A percentile compares a stretch with the other conserved stretches of the same genome.
These are phyloP conservation scores for Chorisops tibialis DNA, from an alignment of 2,888 invertebrate species.

Conservation along the genomic window DNA sequence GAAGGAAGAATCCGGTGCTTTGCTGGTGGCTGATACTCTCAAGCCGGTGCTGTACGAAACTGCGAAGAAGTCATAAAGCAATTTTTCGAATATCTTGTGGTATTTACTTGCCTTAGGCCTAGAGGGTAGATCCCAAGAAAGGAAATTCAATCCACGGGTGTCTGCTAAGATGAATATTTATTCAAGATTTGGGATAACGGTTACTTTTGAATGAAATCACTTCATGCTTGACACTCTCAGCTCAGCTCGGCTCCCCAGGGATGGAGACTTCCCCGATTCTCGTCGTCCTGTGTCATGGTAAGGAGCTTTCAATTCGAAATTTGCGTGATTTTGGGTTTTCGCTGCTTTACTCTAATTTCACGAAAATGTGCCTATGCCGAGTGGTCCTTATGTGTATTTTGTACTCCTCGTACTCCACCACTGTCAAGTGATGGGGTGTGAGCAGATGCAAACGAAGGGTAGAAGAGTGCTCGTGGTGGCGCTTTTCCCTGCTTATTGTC, in stretches of 20 bases:
- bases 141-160: conserved; percentile 3
- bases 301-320: neutral
- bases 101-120: conserved; percentile 11
- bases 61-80: conserved; percentile 20
- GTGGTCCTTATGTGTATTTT: too few relatives aligned
- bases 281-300: too few relatives aligned
- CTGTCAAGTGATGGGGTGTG: too few relatives aligned
- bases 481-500: conserved; percentile 2
- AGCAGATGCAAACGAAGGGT: too few relatives aligned
- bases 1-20: too few relatives aligned
- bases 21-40: too few relatives aligned
- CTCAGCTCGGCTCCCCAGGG: neutral
- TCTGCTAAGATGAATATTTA: conserved; percentile 3
- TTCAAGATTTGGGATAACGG: conserved; percentile 3
- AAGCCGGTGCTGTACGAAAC: conserved; percentile 8
- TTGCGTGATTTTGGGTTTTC: neutral
- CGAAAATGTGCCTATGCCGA: too few relatives aligned
- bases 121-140: neutral
- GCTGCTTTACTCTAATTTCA: neutral
- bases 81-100: conserved; percentile 18
- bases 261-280: neutral
- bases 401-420: too few relatives aligned
- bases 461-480: too few relatives aligned
- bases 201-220: conserved; percentile 7
- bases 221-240: neutral